A percentile compares a stretch with the other conserved stretches of the same genome.
Evolutionary conservation across 2,888 invertebrate genomes (phyloP).

Genomic region (Noctua janthe): DNA sequence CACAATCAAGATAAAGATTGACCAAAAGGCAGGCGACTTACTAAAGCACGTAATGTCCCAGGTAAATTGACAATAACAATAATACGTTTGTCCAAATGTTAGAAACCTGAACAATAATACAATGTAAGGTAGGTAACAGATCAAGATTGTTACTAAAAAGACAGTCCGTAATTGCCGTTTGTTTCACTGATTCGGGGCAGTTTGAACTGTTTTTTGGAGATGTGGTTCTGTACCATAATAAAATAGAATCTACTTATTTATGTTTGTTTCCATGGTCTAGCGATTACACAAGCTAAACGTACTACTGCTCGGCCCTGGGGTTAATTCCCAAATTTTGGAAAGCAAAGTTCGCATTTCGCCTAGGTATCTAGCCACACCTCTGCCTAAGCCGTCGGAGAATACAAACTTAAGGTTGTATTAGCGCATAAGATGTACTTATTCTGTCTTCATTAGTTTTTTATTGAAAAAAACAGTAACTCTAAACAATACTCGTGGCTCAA

Average conservation of each 20-base stretch:
- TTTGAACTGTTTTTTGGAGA: background rate
- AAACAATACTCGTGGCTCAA: too few species aligned
- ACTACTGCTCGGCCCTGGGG: background rate
- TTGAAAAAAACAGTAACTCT: too few species aligned
- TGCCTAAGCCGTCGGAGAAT: background rate
- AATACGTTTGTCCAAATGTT: constrained; percentile 46
- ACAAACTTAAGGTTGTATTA: background rate
- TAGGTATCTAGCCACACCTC: too few species aligned
- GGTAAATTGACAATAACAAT: constrained; percentile 56
- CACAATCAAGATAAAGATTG: background rate
- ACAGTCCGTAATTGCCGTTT: constrained; percentile 62
- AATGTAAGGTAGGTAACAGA: constrained; percentile 37
- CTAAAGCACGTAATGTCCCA: background rate
- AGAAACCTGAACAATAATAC: constrained; percentile 53
- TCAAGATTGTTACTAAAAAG: constrained; percentile 64
- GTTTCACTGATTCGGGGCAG: constrained; percentile 52
- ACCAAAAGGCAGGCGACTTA: constrained; percentile 20
- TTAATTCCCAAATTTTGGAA: background rate
- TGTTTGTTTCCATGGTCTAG: background rate
- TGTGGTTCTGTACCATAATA: constrained; percentile 49
- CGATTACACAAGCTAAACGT: background rate
- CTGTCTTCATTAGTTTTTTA: too few species aligned
- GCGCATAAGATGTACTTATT: too few species aligned
- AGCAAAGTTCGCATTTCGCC: too few species aligned
- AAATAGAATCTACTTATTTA: background rate